Percentiles rank a stretch among this genome's conserved stretches.
Conservation (phyloP, 2,888 invertebrate species). For the Meloe dianella region DNA sequence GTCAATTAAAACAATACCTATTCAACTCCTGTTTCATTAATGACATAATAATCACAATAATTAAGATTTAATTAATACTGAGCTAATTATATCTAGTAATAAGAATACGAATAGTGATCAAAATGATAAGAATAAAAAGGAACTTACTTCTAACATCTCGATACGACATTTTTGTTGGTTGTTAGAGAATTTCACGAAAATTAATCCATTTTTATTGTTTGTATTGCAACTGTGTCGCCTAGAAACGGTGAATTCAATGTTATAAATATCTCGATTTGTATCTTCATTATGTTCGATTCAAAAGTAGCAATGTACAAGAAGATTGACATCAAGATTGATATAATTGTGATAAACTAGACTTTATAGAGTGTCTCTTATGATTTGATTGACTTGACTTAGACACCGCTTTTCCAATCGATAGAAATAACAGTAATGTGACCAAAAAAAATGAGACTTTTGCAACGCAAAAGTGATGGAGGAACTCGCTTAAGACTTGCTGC, state of each 20-base stretch:
- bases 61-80: not conserved
- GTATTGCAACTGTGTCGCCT: not conserved
- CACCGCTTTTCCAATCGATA: too few relatives aligned
- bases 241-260: not conserved
- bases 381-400: too few relatives aligned
- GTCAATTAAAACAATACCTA: not conserved
- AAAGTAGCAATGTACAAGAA: too few relatives aligned
- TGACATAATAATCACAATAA: not conserved
- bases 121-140: not conserved
- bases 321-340: too few relatives aligned
- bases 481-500: too few relatives aligned
- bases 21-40: too few relatives aligned
- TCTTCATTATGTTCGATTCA: not conserved
- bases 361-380: too few relatives aligned
- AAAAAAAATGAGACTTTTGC: too few relatives aligned
- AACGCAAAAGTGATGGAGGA: too few relatives aligned
- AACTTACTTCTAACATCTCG: slow-evolving; percentile 71
- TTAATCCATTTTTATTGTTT: not conserved
- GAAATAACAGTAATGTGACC: too few relatives aligned
- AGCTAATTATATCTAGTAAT: not conserved
- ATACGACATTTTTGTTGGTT: slow-evolving; percentile 67
- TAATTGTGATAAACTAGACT: too few relatives aligned
- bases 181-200: slow-evolving; percentile 1
- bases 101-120: slow-evolving; percentile 10
- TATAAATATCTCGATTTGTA: not conserved